Evolutionary conservation across 2,113 vertebrate genomes (phyloP), one percentile per base, ranked within the genome.

Genomic region (Marmota monax): DNA sequence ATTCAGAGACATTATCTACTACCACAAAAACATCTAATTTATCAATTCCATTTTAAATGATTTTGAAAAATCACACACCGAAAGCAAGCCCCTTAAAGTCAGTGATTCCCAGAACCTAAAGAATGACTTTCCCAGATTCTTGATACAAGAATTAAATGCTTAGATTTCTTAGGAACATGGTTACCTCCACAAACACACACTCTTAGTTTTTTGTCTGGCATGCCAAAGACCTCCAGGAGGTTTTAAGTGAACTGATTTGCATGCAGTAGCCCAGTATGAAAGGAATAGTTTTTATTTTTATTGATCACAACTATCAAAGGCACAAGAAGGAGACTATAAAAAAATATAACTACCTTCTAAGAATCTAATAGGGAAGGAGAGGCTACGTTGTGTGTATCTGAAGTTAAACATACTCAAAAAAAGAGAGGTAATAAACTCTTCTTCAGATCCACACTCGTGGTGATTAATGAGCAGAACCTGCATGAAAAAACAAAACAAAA

Each of bases 381-480:
- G 98, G 98, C 99, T 99, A 99, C 98, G 98, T 98, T 98, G 99
- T 99, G 99, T 99, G 99, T 99, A 99, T 99, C 99, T 99, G 99
- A 99, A 99, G 98, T 99, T 98, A 98, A 98, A 99, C 98, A 99
- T 98, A 98, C 99, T 99, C 98, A 99, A 99, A 99, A 99, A 99
- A 99, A 98, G 98, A 98, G 98, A 99, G 98, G 99, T 99, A 99
- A 99, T 99, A 99, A 99, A 99, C 97, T 99, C 99, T 99, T 99
- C 99, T 99, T 99, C 99, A 99, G 99, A 99, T 99, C 99, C 99
- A 99, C 99, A 99, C 99, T 99, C 96, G 97, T 99, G 99, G 98
- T 99, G 99, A 98, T 99, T 99, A 98, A 99, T 99, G 99, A 99
- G 98, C 99, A 99, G 99, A 98, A 99, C 99, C 99, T 99, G 99